Evolutionary conservation across 2,888 invertebrate genomes (phyloP).

Genomic region (Eurois occulta): DNA sequence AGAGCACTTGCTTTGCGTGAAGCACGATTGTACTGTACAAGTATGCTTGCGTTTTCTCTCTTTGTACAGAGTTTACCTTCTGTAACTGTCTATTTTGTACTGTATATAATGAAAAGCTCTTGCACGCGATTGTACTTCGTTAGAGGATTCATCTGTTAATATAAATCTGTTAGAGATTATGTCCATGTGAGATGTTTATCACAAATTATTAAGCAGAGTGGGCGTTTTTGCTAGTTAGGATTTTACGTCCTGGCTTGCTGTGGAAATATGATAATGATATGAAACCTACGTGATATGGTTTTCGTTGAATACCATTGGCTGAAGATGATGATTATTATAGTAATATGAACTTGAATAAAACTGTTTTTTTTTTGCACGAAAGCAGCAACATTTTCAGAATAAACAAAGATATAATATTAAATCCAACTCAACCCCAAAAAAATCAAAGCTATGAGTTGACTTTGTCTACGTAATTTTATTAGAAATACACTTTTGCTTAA

Average conservation of each 20-base stretch:
- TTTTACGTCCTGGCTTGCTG: constrained; percentile 14
- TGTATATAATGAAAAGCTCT: constrained; percentile 41
- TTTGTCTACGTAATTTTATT: not conserved
- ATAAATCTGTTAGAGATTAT: constrained; percentile 47
- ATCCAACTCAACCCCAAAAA: not conserved
- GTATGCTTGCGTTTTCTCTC: not conserved
- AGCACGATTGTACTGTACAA: not conserved
- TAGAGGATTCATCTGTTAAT: constrained; percentile 42
- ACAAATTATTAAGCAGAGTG: constrained; percentile 41
- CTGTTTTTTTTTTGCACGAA: not conserved
- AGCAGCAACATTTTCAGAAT: not conserved
- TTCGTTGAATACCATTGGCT: not conserved
- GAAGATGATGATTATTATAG: not conserved
- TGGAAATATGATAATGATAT: no score
- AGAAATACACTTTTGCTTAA: not conserved
- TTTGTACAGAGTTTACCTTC: not conserved
- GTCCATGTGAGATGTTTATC: constrained; percentile 48
- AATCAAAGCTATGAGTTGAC: not conserved
- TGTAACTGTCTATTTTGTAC: not conserved
- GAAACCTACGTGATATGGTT: not conserved
- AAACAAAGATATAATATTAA: not conserved
- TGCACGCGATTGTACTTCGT: constrained; percentile 66
- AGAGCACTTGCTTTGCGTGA: not conserved
- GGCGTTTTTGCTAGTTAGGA: constrained; percentile 2
- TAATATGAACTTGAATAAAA: no score